These are phyloP conservation scores for Cranoglanis bouderius DNA, from an alignment of 2,113 vertebrate genomes.

Conservation along the genomic window DNA sequence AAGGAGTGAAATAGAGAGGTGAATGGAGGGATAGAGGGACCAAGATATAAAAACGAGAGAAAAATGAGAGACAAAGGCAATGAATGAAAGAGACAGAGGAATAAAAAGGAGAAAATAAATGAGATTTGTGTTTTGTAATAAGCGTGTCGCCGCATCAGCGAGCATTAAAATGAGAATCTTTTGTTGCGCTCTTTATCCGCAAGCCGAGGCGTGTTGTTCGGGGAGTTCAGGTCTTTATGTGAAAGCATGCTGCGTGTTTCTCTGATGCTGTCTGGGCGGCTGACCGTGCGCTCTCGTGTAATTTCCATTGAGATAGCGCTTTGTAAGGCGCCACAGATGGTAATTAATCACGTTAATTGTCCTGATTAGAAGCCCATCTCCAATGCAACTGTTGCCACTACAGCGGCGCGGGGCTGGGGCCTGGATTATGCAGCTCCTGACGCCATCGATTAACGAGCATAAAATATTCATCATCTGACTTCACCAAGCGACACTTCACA, in stretches of 20 bases:
- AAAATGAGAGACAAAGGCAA: neutral
- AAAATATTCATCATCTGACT: slow-evolving; percentile 51
- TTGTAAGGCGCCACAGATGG: slow-evolving; percentile 39
- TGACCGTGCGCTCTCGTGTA: neutral
- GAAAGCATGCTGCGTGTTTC: neutral
- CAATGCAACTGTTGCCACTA: slow-evolving; percentile 40
- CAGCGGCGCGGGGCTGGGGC: slow-evolving; percentile 3
- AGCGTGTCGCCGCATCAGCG: neutral
- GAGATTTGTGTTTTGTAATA: neutral
- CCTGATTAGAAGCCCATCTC: slow-evolving; percentile 51
- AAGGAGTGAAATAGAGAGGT: neutral
- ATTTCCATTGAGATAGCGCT: slow-evolving; percentile 28
- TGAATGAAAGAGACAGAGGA: neutral
- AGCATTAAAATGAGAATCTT: slow-evolving; percentile 24
- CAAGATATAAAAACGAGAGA: neutral
- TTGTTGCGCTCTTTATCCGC: slow-evolving; percentile 20
- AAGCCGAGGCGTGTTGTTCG: neutral
- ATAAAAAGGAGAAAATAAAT: neutral
- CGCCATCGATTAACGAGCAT: slow-evolving; percentile 49
- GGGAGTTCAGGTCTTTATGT: neutral
- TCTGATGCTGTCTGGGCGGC: slow-evolving; percentile 1
- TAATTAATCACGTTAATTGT: slow-evolving; percentile 53
- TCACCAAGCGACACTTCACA: slow-evolving; percentile 38
- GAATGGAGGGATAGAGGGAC: neutral
- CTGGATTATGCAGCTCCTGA: slow-evolving; percentile 24